phyloP scores from a whole-genome alignment of 1,140 invertebrate genomes.

The Pogonomyrmex barbatus region DNA sequence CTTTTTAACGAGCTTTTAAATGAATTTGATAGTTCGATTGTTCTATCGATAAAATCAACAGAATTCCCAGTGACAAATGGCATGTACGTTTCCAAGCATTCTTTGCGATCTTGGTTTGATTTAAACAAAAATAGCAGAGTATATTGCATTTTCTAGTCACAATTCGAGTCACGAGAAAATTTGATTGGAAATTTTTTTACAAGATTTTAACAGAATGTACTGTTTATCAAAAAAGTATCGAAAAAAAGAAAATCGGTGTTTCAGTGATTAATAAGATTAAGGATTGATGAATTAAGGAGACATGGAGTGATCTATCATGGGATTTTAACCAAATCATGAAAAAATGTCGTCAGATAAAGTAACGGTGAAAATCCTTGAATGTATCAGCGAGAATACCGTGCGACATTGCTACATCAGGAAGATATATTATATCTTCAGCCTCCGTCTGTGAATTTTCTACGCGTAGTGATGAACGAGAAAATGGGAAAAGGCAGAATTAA shows the following conservation, averaged over 20 bases:
- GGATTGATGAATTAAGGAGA: background rate
- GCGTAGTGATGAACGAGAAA: background rate
- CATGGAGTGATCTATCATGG: background rate
- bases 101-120: background rate
- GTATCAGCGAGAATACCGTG: conserved; percentile 13
- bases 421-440: background rate
- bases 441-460: conserved; percentile 13
- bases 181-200: background rate
- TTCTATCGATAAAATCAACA: background rate
- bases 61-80: background rate
- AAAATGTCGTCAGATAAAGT: background rate
- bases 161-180: background rate
- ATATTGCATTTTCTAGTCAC: background rate
- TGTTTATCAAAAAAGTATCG: background rate
- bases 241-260: background rate
- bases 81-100: background rate
- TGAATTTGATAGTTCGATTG: conserved; percentile 7
- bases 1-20: background rate
- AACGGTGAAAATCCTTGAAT: background rate
- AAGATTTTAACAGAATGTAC: background rate
- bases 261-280: background rate
- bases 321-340: background rate
- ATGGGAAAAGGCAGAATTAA: conserved; percentile 15
- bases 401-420: background rate
- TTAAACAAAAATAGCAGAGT: background rate